phyloP scores from a whole-genome alignment of 2,888 invertebrate genomes.

The Ditula angustiorana region DNA sequence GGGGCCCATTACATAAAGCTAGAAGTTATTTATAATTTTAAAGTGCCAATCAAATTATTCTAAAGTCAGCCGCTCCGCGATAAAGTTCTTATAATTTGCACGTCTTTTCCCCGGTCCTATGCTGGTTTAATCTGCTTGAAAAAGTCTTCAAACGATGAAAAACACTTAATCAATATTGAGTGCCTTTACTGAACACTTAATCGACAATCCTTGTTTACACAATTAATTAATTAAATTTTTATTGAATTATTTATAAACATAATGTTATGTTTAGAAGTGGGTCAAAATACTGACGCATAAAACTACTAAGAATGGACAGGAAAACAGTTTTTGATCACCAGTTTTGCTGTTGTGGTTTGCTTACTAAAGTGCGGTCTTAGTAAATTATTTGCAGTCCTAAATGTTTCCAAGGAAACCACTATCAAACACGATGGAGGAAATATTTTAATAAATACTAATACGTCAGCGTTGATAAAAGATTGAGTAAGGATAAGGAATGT shows the following conservation, averaged over 20 bases:
- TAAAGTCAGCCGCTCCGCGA: too few species aligned
- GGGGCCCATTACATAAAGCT: too few species aligned
- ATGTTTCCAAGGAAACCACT: background rate
- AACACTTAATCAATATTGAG: too few species aligned
- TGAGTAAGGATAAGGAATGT: background rate
- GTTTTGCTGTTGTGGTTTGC: background rate
- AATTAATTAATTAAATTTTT: background rate
- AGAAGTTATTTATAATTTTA: too few species aligned
- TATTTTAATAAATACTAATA: constrained; percentile 12
- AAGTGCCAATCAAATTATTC: too few species aligned
- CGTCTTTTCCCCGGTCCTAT: too few species aligned
- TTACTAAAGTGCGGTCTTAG: background rate
- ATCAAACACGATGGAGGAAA: background rate
- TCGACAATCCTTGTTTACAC: too few species aligned
- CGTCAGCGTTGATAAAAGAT: constrained; percentile 1
- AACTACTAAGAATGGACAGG: background rate
- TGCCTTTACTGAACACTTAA: too few species aligned
- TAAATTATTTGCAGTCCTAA: background rate
- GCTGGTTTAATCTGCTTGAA: too few species aligned
- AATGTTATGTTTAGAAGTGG: background rate
- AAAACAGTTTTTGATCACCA: background rate
- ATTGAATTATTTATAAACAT: background rate
- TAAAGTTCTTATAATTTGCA: too few species aligned
- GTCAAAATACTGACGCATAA: constrained; percentile 1
- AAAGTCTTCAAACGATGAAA: too few species aligned